A percentile compares a stretch with the other conserved stretches of the same genome.
Evolutionary conservation across 2,797 vertebrate species (phyloP).

Genomic region (Liparis tanakae): DNA sequence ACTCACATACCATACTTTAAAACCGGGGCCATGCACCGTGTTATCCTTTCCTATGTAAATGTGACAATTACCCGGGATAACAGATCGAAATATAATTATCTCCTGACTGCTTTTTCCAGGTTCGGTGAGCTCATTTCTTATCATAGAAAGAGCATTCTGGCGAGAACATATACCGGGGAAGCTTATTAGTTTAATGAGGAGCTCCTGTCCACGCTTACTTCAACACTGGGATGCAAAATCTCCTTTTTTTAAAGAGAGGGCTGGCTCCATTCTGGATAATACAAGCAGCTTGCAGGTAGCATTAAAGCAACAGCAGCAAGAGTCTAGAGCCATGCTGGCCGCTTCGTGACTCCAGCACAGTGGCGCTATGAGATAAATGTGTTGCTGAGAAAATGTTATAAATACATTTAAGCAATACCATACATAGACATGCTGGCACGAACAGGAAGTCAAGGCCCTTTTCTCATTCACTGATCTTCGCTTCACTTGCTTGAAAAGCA

Average conservation of each 20-base stretch:
- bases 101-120: not conserved
- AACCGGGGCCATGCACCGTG: not conserved
- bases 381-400: too few relatives aligned
- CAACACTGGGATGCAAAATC: not conserved
- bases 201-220: constrained; percentile 2
- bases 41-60: not conserved
- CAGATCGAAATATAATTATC: not conserved
- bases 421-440: too few relatives aligned
- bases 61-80: not conserved
- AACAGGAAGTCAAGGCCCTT: too few relatives aligned
- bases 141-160: not conserved
- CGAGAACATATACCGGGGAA: not conserved
- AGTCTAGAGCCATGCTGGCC: not conserved
- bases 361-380: not conserved
- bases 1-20: not conserved
- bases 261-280: not conserved
- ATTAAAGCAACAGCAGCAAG: not conserved
- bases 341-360: not conserved
- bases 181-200: not conserved
- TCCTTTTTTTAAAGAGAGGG: not conserved
- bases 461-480: not conserved
- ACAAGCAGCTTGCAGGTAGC: not conserved
- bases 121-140: not conserved
- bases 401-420: too few relatives aligned
- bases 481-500: not conserved